A percentile compares a stretch with the other conserved stretches of the same genome.
Conservation (phyloP, 2,113 vertebrate genomes). For the Corynorhinus townsendii region DNA sequence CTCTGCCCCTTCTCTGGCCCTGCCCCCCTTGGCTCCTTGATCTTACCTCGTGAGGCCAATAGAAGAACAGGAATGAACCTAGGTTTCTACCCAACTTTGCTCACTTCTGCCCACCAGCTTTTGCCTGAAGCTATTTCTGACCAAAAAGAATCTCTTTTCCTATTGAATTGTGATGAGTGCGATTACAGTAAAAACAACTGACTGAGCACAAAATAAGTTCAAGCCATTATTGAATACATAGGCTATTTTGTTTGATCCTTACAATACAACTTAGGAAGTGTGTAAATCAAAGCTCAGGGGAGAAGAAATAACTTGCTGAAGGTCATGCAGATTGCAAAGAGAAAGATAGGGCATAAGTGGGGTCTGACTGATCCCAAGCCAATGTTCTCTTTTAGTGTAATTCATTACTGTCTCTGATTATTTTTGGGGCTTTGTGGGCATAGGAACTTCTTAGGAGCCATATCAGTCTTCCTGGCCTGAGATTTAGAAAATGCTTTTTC, state of each 20-base stretch:
- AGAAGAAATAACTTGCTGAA: background rate
- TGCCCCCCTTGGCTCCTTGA: background rate
- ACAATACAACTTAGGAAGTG: background rate
- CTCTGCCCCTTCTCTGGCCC: background rate
- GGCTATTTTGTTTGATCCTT: background rate
- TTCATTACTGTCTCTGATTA: background rate
- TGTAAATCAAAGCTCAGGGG: background rate
- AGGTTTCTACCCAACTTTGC: background rate
- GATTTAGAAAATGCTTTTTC: background rate
- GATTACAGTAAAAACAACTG: background rate
- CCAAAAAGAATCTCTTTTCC: background rate
- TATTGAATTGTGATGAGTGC: background rate
- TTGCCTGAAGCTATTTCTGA: background rate
- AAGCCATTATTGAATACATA: background rate
- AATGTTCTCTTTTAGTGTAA: background rate
- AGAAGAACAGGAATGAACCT: background rate
- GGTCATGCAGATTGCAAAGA: background rate
- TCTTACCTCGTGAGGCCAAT: background rate
- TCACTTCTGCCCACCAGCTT: background rate
- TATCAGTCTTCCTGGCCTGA: background rate
- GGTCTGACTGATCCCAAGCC: background rate
- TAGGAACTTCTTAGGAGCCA: background rate
- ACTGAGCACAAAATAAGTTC: background rate
- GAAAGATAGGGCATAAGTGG: background rate
- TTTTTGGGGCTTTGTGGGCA: background rate